Percentiles rank a stretch among this genome's conserved stretches.
Evolutionary conservation across 2,797 vertebrate genomes (phyloP).

Genomic region (Apogon talboti): DNA sequence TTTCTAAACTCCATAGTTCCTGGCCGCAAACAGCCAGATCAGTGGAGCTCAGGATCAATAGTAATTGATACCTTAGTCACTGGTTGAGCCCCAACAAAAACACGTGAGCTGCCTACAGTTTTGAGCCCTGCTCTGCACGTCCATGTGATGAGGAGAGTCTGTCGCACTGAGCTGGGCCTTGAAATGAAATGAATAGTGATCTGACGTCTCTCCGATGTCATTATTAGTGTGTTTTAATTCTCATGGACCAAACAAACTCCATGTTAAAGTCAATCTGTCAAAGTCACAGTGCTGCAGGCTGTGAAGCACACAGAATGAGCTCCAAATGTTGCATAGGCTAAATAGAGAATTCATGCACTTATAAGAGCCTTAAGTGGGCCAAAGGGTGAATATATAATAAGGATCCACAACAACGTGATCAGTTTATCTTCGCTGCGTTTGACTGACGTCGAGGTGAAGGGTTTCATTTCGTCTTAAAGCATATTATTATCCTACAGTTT

Average conservation of each 20-base stretch:
- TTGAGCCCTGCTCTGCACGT: slow-evolving; percentile 15
- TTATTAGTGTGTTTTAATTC: slow-evolving; percentile 22
- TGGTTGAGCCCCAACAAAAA: slow-evolving; percentile 14
- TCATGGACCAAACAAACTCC: background rate
- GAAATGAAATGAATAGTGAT: slow-evolving; percentile 18
- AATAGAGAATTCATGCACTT: background rate
- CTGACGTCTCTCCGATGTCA: slow-evolving; percentile 8
- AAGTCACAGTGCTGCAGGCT: background rate
- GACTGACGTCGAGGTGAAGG: too few relatives aligned
- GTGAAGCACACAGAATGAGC: background rate
- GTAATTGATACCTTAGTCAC: slow-evolving; percentile 33
- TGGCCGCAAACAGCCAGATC: slow-evolving; percentile 24
- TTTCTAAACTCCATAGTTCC: slow-evolving; percentile 4
- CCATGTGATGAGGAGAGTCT: slow-evolving; percentile 39
- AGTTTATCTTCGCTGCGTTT: too few relatives aligned
- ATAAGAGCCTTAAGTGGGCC: too few relatives aligned
- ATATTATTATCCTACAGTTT: background rate
- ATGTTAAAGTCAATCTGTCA: background rate
- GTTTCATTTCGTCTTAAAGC: too few relatives aligned
- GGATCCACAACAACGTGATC: too few relatives aligned
- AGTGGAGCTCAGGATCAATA: slow-evolving; percentile 46
- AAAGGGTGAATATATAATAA: background rate
- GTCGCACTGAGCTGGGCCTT: slow-evolving; percentile 9
- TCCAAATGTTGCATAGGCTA: background rate
- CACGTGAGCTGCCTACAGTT: slow-evolving; percentile 46